These are phyloP conservation scores for Furnarius figulus DNA, from an alignment of 2,113 vertebrate species.

Conservation along the genomic window DNA sequence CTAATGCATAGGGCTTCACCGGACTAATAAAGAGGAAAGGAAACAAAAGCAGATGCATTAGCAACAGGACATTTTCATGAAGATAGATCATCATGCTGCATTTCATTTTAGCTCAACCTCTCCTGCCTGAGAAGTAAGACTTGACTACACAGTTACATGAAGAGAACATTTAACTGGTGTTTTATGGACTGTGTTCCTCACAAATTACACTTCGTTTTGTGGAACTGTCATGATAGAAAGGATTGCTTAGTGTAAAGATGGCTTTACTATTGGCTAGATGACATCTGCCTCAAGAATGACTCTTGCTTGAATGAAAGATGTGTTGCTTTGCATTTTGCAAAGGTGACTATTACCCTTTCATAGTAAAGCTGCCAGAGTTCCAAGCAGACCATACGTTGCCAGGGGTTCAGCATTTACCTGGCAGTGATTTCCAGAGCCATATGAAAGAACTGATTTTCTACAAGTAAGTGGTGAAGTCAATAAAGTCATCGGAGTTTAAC, in stretches of 20 bases:
- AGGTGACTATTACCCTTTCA: background rate
- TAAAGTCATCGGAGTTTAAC: slow-evolving; percentile 3
- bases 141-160: background rate
- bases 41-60: slow-evolving; percentile 38
- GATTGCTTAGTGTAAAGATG: background rate
- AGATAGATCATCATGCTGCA: background rate
- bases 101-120: slow-evolving; percentile 19
- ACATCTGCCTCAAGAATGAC: slow-evolving; percentile 1
- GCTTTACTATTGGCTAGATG: background rate
- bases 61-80: slow-evolving; percentile 15
- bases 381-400: background rate
- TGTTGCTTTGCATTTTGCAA: background rate
- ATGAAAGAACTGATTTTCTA: slow-evolving; percentile 11
- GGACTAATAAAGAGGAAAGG: background rate
- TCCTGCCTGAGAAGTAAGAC: slow-evolving; percentile 24
- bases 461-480: background rate
- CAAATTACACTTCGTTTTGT: slow-evolving; percentile 37
- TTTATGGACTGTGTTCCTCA: background rate
- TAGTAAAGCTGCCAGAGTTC: background rate
- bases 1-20: slow-evolving; percentile 4
- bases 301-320: background rate
- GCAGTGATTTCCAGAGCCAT: background rate
- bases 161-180: background rate
- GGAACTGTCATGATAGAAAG: slow-evolving; percentile 7
- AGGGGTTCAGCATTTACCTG: background rate